These are phyloP conservation scores for Macrochelys suwanniensis DNA, from an alignment of 2,797 vertebrate genomes.

Conservation along the genomic window DNA sequence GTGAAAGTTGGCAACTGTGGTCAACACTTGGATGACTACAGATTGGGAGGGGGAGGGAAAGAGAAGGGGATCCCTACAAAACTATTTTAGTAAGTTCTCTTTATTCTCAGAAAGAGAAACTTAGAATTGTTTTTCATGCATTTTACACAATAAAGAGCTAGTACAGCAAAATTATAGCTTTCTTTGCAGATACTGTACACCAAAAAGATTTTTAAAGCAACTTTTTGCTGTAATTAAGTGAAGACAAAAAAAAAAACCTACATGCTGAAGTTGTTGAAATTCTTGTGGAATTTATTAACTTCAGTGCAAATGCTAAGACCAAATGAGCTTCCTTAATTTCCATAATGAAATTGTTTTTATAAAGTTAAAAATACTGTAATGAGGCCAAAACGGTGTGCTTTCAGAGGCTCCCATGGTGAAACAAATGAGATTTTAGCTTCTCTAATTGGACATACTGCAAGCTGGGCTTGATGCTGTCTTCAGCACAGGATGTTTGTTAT, in stretches of 20 bases:
- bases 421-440: constrained; percentile 90
- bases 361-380: constrained; percentile 90
- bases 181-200: constrained; percentile 49
- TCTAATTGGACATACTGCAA: constrained; percentile 89
- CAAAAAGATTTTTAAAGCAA: constrained; percentile 62
- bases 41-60: rapidly evolving
- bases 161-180: constrained; percentile 48
- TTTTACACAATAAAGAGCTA: constrained; percentile 66
- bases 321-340: constrained; percentile 89
- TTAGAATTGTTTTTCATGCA: constrained; percentile 32
- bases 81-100: not conserved
- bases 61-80: not conserved
- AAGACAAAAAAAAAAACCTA: constrained; percentile 62
- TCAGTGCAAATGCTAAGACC: constrained; percentile 78
- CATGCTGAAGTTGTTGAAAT: constrained; percentile 76
- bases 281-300: constrained; percentile 85
- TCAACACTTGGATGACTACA: not conserved
- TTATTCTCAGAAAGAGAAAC: not conserved
- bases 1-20: no score
- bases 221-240: constrained; percentile 75
- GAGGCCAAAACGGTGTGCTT: constrained; percentile 88
- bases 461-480: constrained; percentile 85
- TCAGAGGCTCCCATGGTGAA: constrained; percentile 86
- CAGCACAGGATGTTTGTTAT: constrained; percentile 86
- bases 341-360: constrained; percentile 90